Evolutionary conservation across 1,140 invertebrate genomes (phyloP).

Genomic region (Drosophila truncata): DNA sequence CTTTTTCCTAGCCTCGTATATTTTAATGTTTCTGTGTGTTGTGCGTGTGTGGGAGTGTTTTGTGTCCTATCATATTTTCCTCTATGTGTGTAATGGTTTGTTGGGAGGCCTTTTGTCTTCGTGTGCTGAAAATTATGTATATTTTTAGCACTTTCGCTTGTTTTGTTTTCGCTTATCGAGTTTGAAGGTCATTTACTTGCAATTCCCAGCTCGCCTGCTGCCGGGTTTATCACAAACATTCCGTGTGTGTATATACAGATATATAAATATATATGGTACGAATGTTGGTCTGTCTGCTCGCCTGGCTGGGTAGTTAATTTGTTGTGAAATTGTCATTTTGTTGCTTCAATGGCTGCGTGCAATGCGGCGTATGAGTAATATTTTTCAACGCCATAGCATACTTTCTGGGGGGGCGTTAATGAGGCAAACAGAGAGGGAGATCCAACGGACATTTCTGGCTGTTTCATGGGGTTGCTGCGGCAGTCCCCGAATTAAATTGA

Average conservation of each 20-base stretch:
- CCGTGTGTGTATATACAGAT: not conserved
- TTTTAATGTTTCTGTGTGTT: constrained; percentile 67
- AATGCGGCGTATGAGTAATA: constrained; percentile 82
- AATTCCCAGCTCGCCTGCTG: constrained; percentile 52
- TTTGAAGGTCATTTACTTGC: constrained; percentile 82
- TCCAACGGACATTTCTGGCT: not conserved
- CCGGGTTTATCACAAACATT: constrained; percentile 55
- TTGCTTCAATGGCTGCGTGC: constrained; percentile 78
- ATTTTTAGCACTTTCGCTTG: constrained; percentile 83
- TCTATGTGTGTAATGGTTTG: constrained; percentile 22
- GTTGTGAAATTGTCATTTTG: constrained; percentile 83
- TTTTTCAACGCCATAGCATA: constrained; percentile 52
- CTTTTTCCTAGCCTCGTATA: constrained; percentile 62
- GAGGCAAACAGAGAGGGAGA: constrained; percentile 33
- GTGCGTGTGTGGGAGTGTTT: constrained; percentile 23
- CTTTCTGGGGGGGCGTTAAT: constrained; percentile 57
- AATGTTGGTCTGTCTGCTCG: constrained; percentile 49
- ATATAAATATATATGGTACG: constrained; percentile 21
- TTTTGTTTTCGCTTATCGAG: constrained; percentile 83
- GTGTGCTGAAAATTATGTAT: constrained; percentile 78
- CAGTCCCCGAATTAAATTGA: constrained; percentile 63
- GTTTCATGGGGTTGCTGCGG: constrained; percentile 10
- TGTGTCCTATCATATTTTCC: constrained; percentile 75
- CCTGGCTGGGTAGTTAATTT: constrained; percentile 78
- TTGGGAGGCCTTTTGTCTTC: constrained; percentile 41